Percentiles rank a stretch among this genome's conserved stretches.
Evolutionary conservation across 2,888 invertebrate species (phyloP).

Genomic region (Acrobasis consociella): DNA sequence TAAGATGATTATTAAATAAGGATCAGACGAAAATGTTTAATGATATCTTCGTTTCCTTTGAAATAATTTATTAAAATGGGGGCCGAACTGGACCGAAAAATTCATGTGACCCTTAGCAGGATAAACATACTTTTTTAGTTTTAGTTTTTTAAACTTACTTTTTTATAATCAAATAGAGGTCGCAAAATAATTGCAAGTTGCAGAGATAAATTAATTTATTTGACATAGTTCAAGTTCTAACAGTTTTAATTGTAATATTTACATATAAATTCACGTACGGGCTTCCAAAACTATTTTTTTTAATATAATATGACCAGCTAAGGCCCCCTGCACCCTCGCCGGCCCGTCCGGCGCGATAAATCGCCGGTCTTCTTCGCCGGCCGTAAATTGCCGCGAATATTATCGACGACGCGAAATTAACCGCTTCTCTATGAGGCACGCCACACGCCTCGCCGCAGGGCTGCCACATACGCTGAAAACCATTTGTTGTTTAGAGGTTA

Average conservation of each 20-base stretch:
- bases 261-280: not conserved
- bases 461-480: not conserved
- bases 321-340: not conserved
- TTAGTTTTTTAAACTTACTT: no score
- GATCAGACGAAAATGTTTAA: no score
- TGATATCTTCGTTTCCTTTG: no score
- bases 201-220: not conserved
- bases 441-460: not conserved
- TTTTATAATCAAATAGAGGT: no score
- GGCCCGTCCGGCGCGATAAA: not conserved
- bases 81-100: no score
- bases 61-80: no score
- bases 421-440: conserved; percentile 22
- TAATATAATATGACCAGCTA: not conserved
- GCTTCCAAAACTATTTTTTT: not conserved
- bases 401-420: conserved; percentile 25
- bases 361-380: conserved; percentile 10
- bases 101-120: no score
- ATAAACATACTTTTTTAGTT: no score
- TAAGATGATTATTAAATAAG: no score
- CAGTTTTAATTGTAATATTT: not conserved
- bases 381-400: conserved; percentile 20
- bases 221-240: not conserved
- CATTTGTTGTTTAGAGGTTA: no score
- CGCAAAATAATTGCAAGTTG: no score